Base-by-base conservation (phyloP, 2,797 vertebrate genomes). In the Chelmon rostratus region DNA sequence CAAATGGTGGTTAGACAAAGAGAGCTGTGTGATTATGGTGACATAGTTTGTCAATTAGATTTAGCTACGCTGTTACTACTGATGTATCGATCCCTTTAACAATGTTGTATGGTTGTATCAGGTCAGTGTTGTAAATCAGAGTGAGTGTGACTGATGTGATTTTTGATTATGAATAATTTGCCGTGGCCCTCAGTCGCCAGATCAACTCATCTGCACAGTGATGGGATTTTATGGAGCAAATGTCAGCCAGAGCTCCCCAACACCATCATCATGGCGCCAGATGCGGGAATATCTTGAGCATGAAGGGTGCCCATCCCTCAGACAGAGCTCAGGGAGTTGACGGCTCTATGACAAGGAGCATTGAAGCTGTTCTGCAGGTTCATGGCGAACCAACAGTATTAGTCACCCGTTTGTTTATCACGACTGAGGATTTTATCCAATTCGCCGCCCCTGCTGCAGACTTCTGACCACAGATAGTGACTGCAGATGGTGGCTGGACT, bases 401-500 rank as follows among this genome's bases (percentile, higher is more conserved):
- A 23, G 3, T 33, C 49, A n/a, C 38, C 23, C 23, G 12, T 53
- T 49, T 53, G 12, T 33, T 6, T 23, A 47, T 49, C n/a, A 21
- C 18, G 23, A 54, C 9, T 8, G 25, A 59, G 53, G 49, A 33
- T 65, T 57, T 59, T 7, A 38, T 59, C 40, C 21, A n/a, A n/a
- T 33, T 28, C 15, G 19, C 25, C 40, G 11, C 38, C 40, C 8
- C 8, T 18, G 4, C 50, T 23, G 8, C 35, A 42, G 28, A 44
- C 28, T 7, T 61, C 19, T 68, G 47, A 61, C 37, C 7, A 28
- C 50, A 67, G n/a, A 42, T 2, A 0, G 35, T 33, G 71, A 47
- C 62, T 18, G 28, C 54, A 76, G 61, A 68, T 66, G 61, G 54
- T 15, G 61, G 35, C 35, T 54, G 73, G 38, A 58, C 69, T 53